A percentile compares a stretch with the other conserved stretches of the same genome.
Evolutionary conservation across 2,888 invertebrate species (phyloP).

Genomic region (Chaetogeoica ovagalla): DNA sequence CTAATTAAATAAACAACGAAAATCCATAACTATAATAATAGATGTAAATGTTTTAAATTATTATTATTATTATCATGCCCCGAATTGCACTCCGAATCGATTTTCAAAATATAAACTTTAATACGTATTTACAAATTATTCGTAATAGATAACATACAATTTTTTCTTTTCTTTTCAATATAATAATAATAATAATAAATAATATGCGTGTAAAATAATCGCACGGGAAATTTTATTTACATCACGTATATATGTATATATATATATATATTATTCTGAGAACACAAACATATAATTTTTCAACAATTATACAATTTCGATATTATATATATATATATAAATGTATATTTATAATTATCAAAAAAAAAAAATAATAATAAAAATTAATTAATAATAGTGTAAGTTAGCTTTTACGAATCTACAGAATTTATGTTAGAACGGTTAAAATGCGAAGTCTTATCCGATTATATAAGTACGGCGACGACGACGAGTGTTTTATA

Average conservation of each 20-base stretch:
- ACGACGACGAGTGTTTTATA: background rate
- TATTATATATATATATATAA: slow-evolving; percentile 4
- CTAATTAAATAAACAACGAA: slow-evolving; percentile 49
- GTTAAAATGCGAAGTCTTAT: background rate
- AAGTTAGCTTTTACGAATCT: slow-evolving; percentile 45
- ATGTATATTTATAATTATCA: background rate
- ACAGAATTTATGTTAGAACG: slow-evolving; percentile 27
- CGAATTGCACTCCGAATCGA: slow-evolving; percentile 46
- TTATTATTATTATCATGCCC: slow-evolving; percentile 21
- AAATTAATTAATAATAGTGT: slow-evolving; percentile 24
- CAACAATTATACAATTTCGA: slow-evolving; percentile 34
- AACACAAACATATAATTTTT: slow-evolving; percentile 40
- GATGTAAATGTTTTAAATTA: slow-evolving; percentile 2
- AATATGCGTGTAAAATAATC: background rate
- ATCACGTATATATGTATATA: background rate
- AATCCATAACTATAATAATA: slow-evolving; percentile 46
- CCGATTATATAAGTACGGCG: background rate
- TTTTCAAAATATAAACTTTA: slow-evolving; percentile 28
- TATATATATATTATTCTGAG: slow-evolving; percentile 27
- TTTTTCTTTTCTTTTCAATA: background rate
- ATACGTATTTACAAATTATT: slow-evolving; percentile 45
- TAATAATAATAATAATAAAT: background rate
- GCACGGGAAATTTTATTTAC: slow-evolving; percentile 13
- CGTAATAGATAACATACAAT: slow-evolving; percentile 33
- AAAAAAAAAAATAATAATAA: slow-evolving; percentile 20